These are phyloP conservation scores for Malurus elegans DNA, from an alignment of 2,113 vertebrate species.

Conservation along the genomic window DNA sequence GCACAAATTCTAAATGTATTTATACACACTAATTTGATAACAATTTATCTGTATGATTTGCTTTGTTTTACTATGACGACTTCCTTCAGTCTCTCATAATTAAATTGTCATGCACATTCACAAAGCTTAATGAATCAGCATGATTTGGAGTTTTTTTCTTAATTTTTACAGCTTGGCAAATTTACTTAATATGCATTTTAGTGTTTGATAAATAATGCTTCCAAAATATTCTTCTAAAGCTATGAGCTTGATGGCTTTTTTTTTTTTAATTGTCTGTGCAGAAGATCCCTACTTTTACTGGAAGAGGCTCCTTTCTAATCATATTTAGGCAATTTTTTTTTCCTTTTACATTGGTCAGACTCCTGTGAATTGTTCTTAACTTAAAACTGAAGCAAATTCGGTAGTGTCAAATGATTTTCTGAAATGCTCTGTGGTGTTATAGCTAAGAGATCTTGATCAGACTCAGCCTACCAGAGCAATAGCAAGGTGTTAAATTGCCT, in stretches of 20 bases:
- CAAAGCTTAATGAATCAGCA: not conserved
- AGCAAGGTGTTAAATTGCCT: not conserved
- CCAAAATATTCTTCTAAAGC: not conserved
- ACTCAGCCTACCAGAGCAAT: not conserved
- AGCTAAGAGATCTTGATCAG: not conserved
- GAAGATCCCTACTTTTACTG: not conserved
- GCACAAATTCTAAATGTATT: not conserved
- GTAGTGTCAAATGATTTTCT: not conserved
- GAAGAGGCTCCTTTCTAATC: not conserved
- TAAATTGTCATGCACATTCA: not conserved
- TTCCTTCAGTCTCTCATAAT: not conserved
- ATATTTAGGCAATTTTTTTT: not conserved
- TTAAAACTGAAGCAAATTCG: not conserved
- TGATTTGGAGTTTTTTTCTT: not conserved
- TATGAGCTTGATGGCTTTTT: not conserved
- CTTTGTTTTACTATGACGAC: not conserved
- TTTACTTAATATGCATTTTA: not conserved
- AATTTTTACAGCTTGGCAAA: not conserved
- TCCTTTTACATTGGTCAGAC: not conserved
- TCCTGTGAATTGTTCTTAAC: not conserved
- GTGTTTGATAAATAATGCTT: not conserved
- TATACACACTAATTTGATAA: not conserved
- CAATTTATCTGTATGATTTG: not conserved
- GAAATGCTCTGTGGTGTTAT: not conserved
- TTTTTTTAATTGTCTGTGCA: not conserved